Percentiles rank a stretch among this genome's conserved stretches.
Evolutionary conservation across 2,797 vertebrate species (phyloP).

Genomic region (Artibeus jamaicensis): DNA sequence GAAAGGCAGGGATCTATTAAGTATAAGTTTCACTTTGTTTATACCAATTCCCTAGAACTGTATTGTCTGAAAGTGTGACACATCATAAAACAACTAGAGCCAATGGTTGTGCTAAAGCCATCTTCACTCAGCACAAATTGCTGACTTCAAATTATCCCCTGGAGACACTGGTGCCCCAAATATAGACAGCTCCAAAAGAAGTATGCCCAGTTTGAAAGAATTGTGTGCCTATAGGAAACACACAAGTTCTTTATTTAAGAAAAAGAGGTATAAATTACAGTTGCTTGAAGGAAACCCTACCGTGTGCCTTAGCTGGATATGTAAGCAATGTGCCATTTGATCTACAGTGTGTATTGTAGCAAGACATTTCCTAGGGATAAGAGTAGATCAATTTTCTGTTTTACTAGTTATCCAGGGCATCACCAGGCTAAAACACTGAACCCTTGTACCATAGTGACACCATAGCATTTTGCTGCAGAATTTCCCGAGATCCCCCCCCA

Average conservation of each 20-base stretch:
- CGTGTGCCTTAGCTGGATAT: conserved; percentile 41
- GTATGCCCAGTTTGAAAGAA: conserved; percentile 49
- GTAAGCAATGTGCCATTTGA: conserved; percentile 55
- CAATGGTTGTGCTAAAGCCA: conserved; percentile 20
- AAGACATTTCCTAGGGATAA: conserved; percentile 56
- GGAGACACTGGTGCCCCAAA: conserved; percentile 28
- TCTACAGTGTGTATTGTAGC: conserved; percentile 50
- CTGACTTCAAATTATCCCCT: conserved; percentile 47
- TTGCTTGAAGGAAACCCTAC: conserved; percentile 52
- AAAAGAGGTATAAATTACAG: conserved; percentile 56
- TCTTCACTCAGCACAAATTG: conserved; percentile 41
- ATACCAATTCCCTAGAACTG: conserved; percentile 19
- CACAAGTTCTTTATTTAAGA: conserved; percentile 44
- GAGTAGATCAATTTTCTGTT: conserved; percentile 17
- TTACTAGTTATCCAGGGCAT: conserved; percentile 23
- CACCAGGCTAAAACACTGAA: neutral
- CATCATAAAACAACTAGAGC: conserved; percentile 50
- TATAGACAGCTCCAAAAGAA: conserved; percentile 58
- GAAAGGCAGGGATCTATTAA: neutral
- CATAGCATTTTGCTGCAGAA: neutral
- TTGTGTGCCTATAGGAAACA: conserved; percentile 52
- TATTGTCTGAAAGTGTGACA: conserved; percentile 57
- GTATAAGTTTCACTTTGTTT: conserved; percentile 49
- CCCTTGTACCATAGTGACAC: neutral
- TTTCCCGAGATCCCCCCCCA: neutral